Conservation (phyloP, 2,113 vertebrate species). For the Miniopterus natalensis region DNA sequence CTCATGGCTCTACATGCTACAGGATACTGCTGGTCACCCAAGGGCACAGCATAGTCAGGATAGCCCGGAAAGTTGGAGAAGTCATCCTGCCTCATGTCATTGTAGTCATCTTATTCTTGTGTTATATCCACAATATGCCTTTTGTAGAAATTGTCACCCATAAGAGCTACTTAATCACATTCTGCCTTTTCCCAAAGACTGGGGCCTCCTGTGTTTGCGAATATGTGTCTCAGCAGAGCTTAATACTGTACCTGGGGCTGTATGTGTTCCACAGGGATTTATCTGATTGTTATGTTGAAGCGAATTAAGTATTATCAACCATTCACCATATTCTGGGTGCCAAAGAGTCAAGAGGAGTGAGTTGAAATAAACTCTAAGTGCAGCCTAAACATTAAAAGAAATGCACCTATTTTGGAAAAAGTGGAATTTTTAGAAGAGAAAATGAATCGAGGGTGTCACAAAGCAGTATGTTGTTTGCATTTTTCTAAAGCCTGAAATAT, state of each 20-base stretch:
- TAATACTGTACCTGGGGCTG: neutral
- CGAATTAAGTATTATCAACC: neutral
- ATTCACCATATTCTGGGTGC: neutral
- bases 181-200: neutral
- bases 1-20: neutral
- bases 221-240: neutral
- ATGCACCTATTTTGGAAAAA: neutral
- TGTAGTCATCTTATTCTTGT: neutral
- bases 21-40: neutral
- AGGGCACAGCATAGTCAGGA: neutral
- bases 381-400: neutral
- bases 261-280: neutral
- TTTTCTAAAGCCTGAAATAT: constrained; percentile 8
- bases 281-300: neutral
- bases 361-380: neutral
- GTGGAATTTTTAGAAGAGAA: neutral
- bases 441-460: neutral
- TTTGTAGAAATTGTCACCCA: neutral
- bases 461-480: neutral
- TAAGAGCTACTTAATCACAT: neutral
- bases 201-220: neutral
- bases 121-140: neutral
- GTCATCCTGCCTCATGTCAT: neutral
- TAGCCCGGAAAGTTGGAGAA: neutral
- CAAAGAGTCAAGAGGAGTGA: neutral